Conservation (phyloP, 1,140 invertebrate genomes). For the Brachionus asplanchnoidis region DNA sequence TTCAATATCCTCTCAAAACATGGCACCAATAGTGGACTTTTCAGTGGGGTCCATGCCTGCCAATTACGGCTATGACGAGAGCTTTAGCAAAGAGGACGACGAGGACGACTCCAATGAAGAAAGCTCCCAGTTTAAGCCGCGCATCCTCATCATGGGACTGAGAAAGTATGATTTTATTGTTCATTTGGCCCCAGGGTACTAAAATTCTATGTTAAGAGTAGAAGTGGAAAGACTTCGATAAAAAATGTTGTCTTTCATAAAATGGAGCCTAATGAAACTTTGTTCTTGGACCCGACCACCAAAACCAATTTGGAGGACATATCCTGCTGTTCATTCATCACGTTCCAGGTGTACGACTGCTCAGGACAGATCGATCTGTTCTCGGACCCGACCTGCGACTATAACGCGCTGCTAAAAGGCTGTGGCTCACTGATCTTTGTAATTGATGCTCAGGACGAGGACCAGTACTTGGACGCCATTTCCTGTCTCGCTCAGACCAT, state of each 20-base stretch:
- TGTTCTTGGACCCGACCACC: constrained; percentile 97
- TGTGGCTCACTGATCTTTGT: constrained; percentile 94
- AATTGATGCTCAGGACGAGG: constrained; percentile 91
- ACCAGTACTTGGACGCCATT: constrained; percentile 94
- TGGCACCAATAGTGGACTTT: constrained; percentile 31
- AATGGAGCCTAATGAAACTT: constrained; percentile 98
- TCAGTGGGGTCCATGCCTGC: constrained; percentile 38
- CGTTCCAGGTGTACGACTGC: constrained; percentile 99
- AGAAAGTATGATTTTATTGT: not conserved
- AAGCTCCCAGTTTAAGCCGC: constrained; percentile 15
- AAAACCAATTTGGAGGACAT: constrained; percentile 92
- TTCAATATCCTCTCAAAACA: constrained; percentile 5
- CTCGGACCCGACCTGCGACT: constrained; percentile 82
- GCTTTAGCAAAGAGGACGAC: constrained; percentile 33
- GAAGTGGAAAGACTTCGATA: constrained; percentile 99
- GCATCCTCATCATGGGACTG: constrained; percentile 28
- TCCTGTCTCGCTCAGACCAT: constrained; percentile 83
- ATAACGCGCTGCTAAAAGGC: constrained; percentile 86
- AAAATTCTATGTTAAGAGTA: constrained; percentile 12
- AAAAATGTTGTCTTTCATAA: constrained; percentile 99
- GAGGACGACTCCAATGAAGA: constrained; percentile 14
- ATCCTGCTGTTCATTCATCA: constrained; percentile 92
- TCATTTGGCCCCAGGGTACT: not conserved
- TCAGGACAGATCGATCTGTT: constrained; percentile 97
- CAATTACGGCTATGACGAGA: constrained; percentile 38